phyloP scores from a whole-genome alignment of 2,113 vertebrate species.

The Ceyx melanurus region DNA sequence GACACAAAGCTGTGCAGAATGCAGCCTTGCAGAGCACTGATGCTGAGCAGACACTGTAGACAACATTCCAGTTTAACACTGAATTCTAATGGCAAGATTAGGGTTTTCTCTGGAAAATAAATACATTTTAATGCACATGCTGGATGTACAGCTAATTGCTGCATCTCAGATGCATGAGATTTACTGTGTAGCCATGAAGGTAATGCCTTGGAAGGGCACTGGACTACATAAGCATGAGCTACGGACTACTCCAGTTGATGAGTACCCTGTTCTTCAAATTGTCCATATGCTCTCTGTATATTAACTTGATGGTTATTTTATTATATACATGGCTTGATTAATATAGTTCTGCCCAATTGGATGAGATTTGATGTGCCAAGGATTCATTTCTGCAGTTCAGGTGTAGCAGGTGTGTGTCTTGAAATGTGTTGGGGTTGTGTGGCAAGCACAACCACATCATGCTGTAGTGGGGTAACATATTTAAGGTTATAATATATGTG shows the following conservation, averaged over 20 bases:
- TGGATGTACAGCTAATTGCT: neutral
- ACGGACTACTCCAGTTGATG: neutral
- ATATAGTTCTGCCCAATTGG: neutral
- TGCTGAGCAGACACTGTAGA: accelerated
- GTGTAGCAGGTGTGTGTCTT: neutral
- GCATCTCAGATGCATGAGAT: neutral
- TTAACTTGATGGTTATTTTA: neutral
- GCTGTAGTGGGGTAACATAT: accelerated
- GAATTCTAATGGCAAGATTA: neutral
- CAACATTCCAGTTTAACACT: neutral
- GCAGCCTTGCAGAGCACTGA: neutral
- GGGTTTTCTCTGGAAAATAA: neutral
- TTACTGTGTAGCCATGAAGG: neutral
- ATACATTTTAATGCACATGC: accelerated
- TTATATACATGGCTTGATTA: neutral
- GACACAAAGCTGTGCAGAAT: neutral
- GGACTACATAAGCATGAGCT: neutral
- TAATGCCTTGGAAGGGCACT: neutral
- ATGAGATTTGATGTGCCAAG: neutral
- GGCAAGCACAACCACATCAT: neutral
- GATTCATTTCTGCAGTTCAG: neutral
- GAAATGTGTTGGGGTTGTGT: neutral
- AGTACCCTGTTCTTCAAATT: neutral
- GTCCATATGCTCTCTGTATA: neutral
- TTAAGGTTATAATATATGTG: no score